Base-by-base conservation (phyloP, 1,140 invertebrate genomes). In the Drosophila orosa region DNA sequence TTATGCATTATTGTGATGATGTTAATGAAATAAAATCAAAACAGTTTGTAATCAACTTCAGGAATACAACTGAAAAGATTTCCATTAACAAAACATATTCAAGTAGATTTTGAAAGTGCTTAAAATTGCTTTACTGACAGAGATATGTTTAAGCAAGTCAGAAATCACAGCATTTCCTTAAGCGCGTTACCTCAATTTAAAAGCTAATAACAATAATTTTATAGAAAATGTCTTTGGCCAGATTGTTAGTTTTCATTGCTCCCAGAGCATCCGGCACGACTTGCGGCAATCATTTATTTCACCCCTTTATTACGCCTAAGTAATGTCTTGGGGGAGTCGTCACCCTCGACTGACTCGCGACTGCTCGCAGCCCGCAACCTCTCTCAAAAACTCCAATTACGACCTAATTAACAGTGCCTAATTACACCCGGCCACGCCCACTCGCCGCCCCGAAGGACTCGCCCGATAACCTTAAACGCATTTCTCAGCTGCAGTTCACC, bases 351-450 rank as follows among this genome's bases (percentile, higher is more conserved):
- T 31, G 31, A 37, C 7, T 47, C 17, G 22, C 59, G 35, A 22
- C 35, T 22, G 27, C 61, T 29, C 29, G 45, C 37, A 47, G 31
- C 33, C 24, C 22, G 45, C 37, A 58, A 35, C 42, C 31, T 22
- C 17, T 15, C 33, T 35, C 56, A 58, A 59, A 73, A 73, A 73
- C 33, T 72, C 50, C 66, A 72, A 72, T 72, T 72, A 72, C 50
- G 68, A 72, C 66, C 50, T 74, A 74, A 74, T 74, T 74, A 74
- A 63, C 71, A 74, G 60, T 31, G 52, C 50, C 65, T 74, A 74
- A 74, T 74, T 74, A 74, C 71, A 48, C 61, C 50, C 58, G 17
- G 10, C 50, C 71, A 37, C 48, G 25, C 71, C 48, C 35, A 17
- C 33, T 33, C 7, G 1, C 19, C 44, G 27, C 42, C 40, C 39